Evolutionary conservation across 2,113 vertebrate genomes (phyloP), one percentile per base, ranked within the genome.

Genomic region (Ifrita kowaldi): DNA sequence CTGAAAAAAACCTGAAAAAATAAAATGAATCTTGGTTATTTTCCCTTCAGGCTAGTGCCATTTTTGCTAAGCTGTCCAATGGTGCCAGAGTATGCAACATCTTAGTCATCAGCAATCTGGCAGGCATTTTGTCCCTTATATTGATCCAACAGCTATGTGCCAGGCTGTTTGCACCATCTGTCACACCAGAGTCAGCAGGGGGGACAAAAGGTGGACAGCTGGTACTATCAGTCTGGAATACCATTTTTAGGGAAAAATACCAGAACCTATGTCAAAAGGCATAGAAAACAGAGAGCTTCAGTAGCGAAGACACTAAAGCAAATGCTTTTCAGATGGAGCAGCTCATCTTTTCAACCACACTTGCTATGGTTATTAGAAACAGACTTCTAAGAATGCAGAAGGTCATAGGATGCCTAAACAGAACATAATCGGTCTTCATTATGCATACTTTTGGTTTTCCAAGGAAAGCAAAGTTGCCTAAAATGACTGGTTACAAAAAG

Each of bases 121-220:
- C 91, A 96, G 91, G 87, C 95, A 89, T 91, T 95, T 89, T 94
- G 80, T 87, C 74, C 91, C 88, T 91, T 76, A 18, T 94, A 95
- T 97, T 92, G 91, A 95, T 97, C 95, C 95, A 97, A 92, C 39
- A 91, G 71, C 82, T 95, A 63, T 73, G 62, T 86, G 95, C 95
- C 91, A 96, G 90, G 64, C 94, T 96, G 92, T 96, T 94, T 96
- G 85, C 52, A 70, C 97, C 97, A 97, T 97, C 97, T 97, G 97
- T 97, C 94, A 96, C 84, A 77, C 42, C 82, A 92, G 84, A 96
- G 94, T 95, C 92, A 97, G 77, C 35, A 84, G 35, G 1, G 74
- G 74, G 47, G 69, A 90, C 84, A 85, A 97, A 96, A 97, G 93
- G 97, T 96, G 97, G 94, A 96, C 97, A 97, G 97, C 95, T 97